These are phyloP conservation scores for Botia kubotai DNA, from an alignment of 2,797 vertebrate species.

Conservation along the genomic window DNA sequence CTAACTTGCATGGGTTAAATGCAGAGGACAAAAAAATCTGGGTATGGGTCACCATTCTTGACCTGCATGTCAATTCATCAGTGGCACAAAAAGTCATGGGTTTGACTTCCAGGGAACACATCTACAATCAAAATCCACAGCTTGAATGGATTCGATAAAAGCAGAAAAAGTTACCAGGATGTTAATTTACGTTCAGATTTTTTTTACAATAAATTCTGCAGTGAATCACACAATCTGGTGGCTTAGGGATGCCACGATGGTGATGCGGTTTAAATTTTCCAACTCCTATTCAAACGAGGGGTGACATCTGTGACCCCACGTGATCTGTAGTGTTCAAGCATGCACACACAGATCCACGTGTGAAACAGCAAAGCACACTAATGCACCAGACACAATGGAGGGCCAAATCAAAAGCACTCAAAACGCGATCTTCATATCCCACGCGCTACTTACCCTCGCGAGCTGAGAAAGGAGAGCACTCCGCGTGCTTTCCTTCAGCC, in stretches of 20 bases:
- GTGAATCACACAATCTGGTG: no score
- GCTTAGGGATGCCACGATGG: background rate
- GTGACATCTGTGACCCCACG: background rate
- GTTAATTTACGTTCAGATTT: no score
- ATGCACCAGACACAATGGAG: constrained; percentile 43
- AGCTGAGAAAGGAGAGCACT: constrained; percentile 34
- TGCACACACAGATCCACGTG: constrained; percentile 18
- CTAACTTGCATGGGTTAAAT: no score
- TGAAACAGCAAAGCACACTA: constrained; percentile 4
- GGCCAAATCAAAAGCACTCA: constrained; percentile 39
- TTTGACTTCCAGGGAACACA: no score
- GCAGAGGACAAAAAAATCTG: no score
- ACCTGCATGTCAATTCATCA: no score
- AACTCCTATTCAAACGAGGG: background rate
- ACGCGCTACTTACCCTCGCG: constrained; percentile 27
- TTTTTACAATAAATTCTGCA: no score
- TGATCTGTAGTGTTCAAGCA: constrained; percentile 4
- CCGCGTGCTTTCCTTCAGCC: constrained; percentile 23
- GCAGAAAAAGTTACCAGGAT: no score
- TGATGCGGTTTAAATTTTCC: constrained; percentile 4
- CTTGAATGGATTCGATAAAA: no score
- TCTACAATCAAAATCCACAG: no score
- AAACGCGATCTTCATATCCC: constrained; percentile 40
- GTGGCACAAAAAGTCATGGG: no score
- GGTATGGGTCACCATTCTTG: no score